Percentiles rank a stretch among this genome's conserved stretches.
These are phyloP conservation scores for Hypolimnas misippus DNA, from an alignment of 2,888 invertebrate genomes.

Conservation along the genomic window DNA sequence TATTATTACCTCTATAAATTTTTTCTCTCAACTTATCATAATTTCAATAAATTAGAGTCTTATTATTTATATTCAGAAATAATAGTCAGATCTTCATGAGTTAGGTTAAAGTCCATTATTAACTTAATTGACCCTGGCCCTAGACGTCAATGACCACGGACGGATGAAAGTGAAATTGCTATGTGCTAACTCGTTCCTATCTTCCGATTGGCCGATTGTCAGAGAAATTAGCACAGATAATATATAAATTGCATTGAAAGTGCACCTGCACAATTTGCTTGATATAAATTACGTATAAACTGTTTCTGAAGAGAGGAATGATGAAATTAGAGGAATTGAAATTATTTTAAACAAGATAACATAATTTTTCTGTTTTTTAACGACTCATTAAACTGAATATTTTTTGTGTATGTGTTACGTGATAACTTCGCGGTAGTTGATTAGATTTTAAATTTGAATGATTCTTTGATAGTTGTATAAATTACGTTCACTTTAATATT, in stretches of 20 bases:
- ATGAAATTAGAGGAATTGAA: neutral
- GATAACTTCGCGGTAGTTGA: too few species aligned
- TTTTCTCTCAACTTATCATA: neutral
- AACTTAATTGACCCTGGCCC: conserved; percentile 50
- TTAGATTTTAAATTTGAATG: too few species aligned
- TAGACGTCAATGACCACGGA: conserved; percentile 65
- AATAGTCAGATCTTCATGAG: neutral
- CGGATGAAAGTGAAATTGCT: conserved; percentile 71
- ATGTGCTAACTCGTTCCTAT: conserved; percentile 50
- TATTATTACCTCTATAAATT: too few species aligned
- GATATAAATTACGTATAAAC: too few species aligned
- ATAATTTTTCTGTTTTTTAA: neutral
- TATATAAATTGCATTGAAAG: conserved; percentile 38
- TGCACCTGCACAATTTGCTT: too few species aligned
- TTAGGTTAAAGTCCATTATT: conserved; percentile 9
- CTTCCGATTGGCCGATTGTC: conserved; percentile 55
- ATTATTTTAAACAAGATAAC: neutral
- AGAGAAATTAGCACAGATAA: conserved; percentile 52
- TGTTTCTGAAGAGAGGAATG: conserved; percentile 6
- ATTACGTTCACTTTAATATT: too few species aligned
- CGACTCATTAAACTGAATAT: too few species aligned
- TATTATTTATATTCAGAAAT: neutral
- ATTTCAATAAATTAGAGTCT: neutral
- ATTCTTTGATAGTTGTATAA: too few species aligned
- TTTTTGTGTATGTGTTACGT: too few species aligned